These are phyloP conservation scores for Sesia apiformis DNA, from an alignment of 2,888 invertebrate genomes.

Conservation along the genomic window DNA sequence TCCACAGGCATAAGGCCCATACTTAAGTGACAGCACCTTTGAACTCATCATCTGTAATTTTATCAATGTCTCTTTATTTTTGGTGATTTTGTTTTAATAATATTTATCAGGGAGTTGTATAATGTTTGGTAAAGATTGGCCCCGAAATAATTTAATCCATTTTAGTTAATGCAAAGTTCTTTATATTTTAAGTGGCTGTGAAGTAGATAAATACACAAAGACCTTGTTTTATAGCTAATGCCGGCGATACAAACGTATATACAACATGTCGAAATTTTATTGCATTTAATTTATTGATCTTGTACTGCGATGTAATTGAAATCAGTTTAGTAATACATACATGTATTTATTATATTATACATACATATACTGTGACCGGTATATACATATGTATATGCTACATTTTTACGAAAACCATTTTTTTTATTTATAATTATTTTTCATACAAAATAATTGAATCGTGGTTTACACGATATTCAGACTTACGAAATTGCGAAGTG, in stretches of 20 bases:
- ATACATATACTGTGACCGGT: no score
- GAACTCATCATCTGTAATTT: no score
- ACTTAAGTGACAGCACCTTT: no score
- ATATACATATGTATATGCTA: background rate
- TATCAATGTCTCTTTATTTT: background rate
- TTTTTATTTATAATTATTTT: background rate
- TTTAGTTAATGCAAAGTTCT: conserved; percentile 19
- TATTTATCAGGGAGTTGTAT: background rate
- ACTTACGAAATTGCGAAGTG: no score
- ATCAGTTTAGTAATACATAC: no score
- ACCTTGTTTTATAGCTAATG: background rate
- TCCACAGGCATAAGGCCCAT: no score
- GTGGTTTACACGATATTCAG: no score
- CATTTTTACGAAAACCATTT: background rate
- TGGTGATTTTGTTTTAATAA: background rate
- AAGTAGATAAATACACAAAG: conserved; percentile 38
- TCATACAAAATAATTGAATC: background rate
- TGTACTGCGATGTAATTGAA: no score
- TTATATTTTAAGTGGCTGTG: conserved; percentile 57
- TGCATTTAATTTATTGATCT: no score
- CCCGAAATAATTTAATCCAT: background rate
- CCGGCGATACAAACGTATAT: background rate
- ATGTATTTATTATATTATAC: no score
- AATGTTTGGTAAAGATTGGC: background rate
- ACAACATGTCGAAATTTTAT: no score